Base-by-base conservation (phyloP, 2,797 vertebrate species). In the Zenarchopterus dispar region DNA sequence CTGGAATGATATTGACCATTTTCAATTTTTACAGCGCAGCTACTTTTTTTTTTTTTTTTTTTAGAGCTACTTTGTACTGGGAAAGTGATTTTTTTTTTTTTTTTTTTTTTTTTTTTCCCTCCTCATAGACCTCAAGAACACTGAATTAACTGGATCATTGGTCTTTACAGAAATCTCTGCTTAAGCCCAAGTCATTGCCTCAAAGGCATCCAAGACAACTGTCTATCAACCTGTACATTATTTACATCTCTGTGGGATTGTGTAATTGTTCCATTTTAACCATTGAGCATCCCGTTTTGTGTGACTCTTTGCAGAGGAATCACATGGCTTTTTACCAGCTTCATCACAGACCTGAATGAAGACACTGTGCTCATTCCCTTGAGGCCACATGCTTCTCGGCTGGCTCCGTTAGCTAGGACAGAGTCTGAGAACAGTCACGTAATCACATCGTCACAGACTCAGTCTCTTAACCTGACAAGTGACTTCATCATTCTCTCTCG, bases 301-400 rank as follows among this genome's bases (percentile, higher is more conserved):
- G 24, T 24, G 24, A 24, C 24, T 24, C 28, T 7, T 9, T 31
- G 33, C 33, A 13, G 33, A 36, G 10, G 1, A 36, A 13, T 36
- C 33, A 11, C 33, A 36, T 36, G 33, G 9, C 31, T 7, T 33
- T 33, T 3, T 26, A 3, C 28, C 44, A 11, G 19, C 44, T 22
- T 22, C 19, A 21, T 46, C 19, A 21, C 44, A 22, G 66, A 49
- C 46, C 56, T 58, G 55, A 70, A 77, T 67, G 59, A 64, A 46
- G 55, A 47, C 18, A 4, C 48, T 49, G n/a, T 36, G 33, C 33
- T 36, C 4, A 26, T 41, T 60, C 65, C 57, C 47, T 21, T 17
- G 65, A 56, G 41, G 58, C 69, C n/a, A 9, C 46, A 1, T 2
- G 44, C 44, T 46, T 19, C 19, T 13, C 9, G 5, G 42, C 42